A percentile compares a stretch with the other conserved stretches of the same genome.
These are phyloP conservation scores for Aphidius ervi DNA, from an alignment of 1,140 invertebrate species.

Conservation along the genomic window DNA sequence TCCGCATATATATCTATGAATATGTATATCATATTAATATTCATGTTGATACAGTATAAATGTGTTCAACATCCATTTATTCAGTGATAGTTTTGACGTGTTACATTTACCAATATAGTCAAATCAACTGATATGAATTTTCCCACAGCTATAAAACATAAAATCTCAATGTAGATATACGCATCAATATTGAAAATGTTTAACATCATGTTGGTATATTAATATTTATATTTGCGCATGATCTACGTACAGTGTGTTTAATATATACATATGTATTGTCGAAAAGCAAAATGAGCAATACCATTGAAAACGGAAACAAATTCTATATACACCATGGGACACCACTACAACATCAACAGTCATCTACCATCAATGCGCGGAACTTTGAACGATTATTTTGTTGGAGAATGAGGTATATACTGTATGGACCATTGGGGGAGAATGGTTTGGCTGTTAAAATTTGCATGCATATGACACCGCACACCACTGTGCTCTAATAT, in stretches of 20 bases:
- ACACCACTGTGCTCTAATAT: conserved; percentile 47
- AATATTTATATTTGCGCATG: conserved; percentile 9
- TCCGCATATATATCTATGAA: no score
- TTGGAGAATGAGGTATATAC: conserved; percentile 6
- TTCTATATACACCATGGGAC: background rate
- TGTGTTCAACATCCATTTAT: conserved; percentile 11
- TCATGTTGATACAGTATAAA: background rate
- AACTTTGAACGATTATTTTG: conserved; percentile 1
- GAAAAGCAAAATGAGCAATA: conserved; percentile 9
- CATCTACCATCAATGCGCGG: conserved; percentile 9
- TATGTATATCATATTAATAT: no score
- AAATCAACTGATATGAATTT: background rate
- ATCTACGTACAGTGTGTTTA: background rate
- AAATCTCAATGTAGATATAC: background rate
- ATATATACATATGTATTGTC: conserved; percentile 1
- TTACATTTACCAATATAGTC: background rate
- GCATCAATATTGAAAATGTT: conserved; percentile 1
- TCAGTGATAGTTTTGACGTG: conserved; percentile 8
- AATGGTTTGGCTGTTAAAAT: conserved; percentile 35
- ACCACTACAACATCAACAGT: background rate
- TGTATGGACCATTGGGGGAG: conserved; percentile 19
- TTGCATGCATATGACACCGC: conserved; percentile 52
- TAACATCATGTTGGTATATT: no score
- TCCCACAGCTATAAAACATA: no score
- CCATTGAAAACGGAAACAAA: conserved; percentile 21